These are phyloP conservation scores for Heliconius cydno DNA, from an alignment of 2,888 invertebrate species.

Conservation along the genomic window DNA sequence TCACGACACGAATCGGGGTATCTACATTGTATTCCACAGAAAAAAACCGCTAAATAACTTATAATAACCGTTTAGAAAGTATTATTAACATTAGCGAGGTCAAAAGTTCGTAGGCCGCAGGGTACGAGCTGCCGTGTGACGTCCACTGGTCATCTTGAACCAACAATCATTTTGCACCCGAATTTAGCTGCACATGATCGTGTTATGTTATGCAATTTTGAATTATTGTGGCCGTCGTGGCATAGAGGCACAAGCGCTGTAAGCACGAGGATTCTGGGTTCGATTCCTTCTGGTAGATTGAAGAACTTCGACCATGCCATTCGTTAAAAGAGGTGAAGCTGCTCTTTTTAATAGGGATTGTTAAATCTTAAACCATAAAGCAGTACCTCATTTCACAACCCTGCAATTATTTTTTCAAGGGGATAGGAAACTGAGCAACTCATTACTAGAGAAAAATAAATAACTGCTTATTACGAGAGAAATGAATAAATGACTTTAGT, in stretches of 20 bases:
- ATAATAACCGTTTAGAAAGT: constrained; percentile 74
- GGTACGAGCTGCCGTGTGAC: constrained; percentile 35
- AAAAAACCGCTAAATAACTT: constrained; percentile 52
- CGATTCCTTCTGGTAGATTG: too few species aligned
- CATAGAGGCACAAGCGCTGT: too few species aligned
- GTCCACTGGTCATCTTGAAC: constrained; percentile 26
- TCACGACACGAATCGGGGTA: constrained; percentile 58
- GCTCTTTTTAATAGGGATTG: too few species aligned
- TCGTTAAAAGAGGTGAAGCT: too few species aligned
- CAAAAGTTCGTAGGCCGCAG: constrained; percentile 45
- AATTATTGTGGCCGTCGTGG: neutral
- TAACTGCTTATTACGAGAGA: neutral
- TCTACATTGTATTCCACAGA: constrained; percentile 45
- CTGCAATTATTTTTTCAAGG: neutral
- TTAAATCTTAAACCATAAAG: too few species aligned
- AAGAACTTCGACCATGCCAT: too few species aligned
- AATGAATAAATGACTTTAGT: neutral
- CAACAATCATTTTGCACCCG: constrained; percentile 5
- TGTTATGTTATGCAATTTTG: neutral
- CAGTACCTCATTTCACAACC: too few species aligned
- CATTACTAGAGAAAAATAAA: neutral
- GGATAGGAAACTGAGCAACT: neutral
- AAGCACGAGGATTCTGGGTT: too few species aligned
- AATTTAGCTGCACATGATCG: neutral
- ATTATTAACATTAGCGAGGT: constrained; percentile 61